Evolutionary conservation across 2,888 invertebrate species (phyloP), one percentile per base, ranked within the genome.

Genomic region (Eilema caniola): DNA sequence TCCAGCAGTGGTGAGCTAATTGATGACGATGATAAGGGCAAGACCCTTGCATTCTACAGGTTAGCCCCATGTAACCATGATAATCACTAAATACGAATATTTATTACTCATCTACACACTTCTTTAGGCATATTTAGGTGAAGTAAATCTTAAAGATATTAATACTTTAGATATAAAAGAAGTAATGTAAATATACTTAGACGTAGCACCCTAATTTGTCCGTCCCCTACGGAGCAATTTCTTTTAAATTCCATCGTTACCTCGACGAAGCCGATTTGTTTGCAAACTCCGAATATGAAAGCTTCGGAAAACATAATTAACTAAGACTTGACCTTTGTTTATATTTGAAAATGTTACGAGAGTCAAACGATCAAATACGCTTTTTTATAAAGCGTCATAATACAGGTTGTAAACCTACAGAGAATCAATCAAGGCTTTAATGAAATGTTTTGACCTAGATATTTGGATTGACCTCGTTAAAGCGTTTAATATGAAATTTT

Each of bases 171-270:
- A 20, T 47, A 47, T 47, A 47, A 47, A 47, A 47, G 47, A 47
- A 47, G n/a, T 47, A 47, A 47, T 20, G 7, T 53, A 53, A 53
- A 53, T 53, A 53, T 53, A n/a, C 53, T 53, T 53, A 67, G 68
- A 67, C 47, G 41, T 75, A 71, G 77, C 73, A 68, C 53, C 74
- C 76, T 74, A 83, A 86, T 86, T 85, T 85, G 80, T 77, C 78
- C 76, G 73, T 82, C 75, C 81, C 81, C 81, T 71, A 67, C 73
- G 76, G 77, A 78, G 75, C 76, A 74, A 82, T 83, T 80, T 79
- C 75, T 80, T 75, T 73, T 73, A 78, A 78, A 81, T 78, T 82
- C 81, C 73, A 73, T 79, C 77, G 74, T 73, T 67, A 66, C 70
- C 73, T 77, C 71, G 72, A 71, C 60, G 53, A 67, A 33, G 33